phyloP scores from a whole-genome alignment of 1,140 invertebrate genomes.

The Drosophila pachea region DNA sequence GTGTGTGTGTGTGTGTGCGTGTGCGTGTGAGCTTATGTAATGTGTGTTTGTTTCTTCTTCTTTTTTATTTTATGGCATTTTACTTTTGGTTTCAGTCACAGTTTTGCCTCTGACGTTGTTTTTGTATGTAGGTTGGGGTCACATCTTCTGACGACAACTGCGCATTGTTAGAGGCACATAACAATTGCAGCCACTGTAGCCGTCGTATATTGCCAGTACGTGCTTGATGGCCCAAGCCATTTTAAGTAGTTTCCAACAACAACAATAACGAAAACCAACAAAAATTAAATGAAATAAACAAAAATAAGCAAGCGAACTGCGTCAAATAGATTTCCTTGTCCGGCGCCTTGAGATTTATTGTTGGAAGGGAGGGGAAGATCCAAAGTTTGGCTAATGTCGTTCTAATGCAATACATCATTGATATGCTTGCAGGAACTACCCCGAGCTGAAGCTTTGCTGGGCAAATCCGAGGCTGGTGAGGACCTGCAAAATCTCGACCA shows the following conservation, averaged over 20 bases:
- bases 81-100: constrained; percentile 69
- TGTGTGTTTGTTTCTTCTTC: constrained; percentile 44
- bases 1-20: constrained; percentile 16
- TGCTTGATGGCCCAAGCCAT: constrained; percentile 50
- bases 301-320: background rate
- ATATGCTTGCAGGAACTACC: constrained; percentile 66
- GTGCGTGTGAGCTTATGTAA: constrained; percentile 59
- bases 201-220: constrained; percentile 40
- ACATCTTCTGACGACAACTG: constrained; percentile 66
- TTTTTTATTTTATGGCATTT: constrained; percentile 68
- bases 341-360: constrained; percentile 24
- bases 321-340: constrained; percentile 26
- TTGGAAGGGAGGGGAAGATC: too few relatives aligned
- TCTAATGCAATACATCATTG: background rate
- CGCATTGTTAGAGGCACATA: constrained; percentile 44
- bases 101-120: constrained; percentile 31
- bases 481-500: constrained; percentile 71
- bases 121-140: constrained; percentile 71
- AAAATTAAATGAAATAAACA: background rate
- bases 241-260: constrained; percentile 42
- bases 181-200: constrained; percentile 46
- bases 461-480: constrained; percentile 58
- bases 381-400: background rate
- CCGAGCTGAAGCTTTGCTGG: constrained; percentile 74
- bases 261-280: background rate